Evolutionary conservation across 2,113 vertebrate species (phyloP).

Genomic region (Pagrus major): DNA sequence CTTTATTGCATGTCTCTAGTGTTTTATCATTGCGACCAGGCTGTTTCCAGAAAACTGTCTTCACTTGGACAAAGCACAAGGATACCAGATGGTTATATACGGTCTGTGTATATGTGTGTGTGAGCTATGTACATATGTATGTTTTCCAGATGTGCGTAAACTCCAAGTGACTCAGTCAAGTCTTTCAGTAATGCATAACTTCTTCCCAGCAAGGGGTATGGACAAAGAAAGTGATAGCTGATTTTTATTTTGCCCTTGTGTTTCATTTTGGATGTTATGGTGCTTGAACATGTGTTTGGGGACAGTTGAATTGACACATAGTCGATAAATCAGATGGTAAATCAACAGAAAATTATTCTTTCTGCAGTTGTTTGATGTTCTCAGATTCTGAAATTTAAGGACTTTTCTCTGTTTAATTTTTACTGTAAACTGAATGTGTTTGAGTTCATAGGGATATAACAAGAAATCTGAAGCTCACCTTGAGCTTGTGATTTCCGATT

Average conservation of each 20-base stretch:
- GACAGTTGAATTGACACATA: neutral
- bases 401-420: neutral
- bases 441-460: neutral
- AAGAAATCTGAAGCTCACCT: neutral
- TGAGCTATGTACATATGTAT: constrained; percentile 24
- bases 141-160: constrained; percentile 72
- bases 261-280: neutral
- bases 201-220: neutral
- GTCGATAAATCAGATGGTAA: neutral
- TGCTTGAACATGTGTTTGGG: too few relatives aligned
- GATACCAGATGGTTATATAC: constrained; percentile 62
- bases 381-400: neutral
- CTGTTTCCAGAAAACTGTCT: constrained; percentile 61
- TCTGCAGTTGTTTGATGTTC: neutral
- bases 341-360: too few relatives aligned
- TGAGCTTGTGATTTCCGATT: neutral
- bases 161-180: constrained; percentile 28
- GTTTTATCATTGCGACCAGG: constrained; percentile 17
- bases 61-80: constrained; percentile 44
- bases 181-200: constrained; percentile 40
- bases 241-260: neutral
- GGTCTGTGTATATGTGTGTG: constrained; percentile 9
- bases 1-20: constrained; percentile 8
- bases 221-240: neutral
- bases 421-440: neutral